Percentiles rank a stretch among this genome's conserved stretches.
phyloP scores from a whole-genome alignment of 2,113 vertebrate genomes.

The Abramis brama region DNA sequence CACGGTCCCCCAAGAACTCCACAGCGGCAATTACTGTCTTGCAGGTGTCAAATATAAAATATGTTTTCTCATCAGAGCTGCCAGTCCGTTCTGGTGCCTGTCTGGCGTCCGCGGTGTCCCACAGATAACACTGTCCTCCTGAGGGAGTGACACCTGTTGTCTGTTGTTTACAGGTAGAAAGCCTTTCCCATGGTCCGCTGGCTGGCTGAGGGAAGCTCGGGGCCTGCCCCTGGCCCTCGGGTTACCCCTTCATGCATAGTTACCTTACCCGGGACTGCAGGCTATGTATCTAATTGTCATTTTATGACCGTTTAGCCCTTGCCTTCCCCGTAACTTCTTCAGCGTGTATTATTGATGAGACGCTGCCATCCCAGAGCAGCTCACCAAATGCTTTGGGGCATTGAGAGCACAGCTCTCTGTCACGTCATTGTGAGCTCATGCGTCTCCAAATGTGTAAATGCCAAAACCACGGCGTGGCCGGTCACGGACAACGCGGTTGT shows the following conservation, averaged over 20 bases:
- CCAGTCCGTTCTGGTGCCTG: constrained; percentile 8
- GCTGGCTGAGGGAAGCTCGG: constrained; percentile 8
- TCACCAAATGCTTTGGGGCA: constrained; percentile 4
- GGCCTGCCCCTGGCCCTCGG: constrained; percentile 13
- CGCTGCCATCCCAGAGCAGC: constrained; percentile 19
- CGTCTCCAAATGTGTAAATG: background rate
- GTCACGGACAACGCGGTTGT: background rate
- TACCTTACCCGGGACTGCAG: constrained; percentile 18
- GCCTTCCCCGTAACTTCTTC: constrained; percentile 37
- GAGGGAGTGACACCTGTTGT: constrained; percentile 35
- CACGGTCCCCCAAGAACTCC: background rate
- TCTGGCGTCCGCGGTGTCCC: constrained; percentile 4
- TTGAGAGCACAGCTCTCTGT: background rate
- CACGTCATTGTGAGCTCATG: background rate
- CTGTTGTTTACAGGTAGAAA: constrained; percentile 41
- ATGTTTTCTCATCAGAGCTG: constrained; percentile 18
- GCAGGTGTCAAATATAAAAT: constrained; percentile 28
- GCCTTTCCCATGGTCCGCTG: constrained; percentile 10
- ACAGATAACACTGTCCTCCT: background rate
- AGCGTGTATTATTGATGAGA: constrained; percentile 40
- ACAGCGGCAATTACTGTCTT: constrained; percentile 25
- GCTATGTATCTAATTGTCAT: constrained; percentile 38
- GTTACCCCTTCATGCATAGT: constrained; percentile 41
- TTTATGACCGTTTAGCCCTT: constrained; percentile 42
- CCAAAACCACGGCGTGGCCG: background rate